Base-by-base conservation (phyloP, 2,113 vertebrate species). In the Tachysurus vachellii region DNA sequence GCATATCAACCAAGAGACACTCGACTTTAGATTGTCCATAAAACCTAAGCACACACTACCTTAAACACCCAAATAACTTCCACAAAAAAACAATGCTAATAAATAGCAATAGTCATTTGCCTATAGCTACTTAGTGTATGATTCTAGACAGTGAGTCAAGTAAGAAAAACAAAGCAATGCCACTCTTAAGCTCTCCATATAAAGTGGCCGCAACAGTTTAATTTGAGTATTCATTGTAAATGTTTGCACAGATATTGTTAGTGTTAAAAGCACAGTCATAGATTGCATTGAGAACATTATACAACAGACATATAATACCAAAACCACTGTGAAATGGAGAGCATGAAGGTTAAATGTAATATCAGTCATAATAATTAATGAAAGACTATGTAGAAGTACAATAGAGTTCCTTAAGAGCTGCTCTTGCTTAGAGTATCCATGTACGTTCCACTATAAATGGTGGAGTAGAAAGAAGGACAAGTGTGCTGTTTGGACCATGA, bases 401-500 rank as follows among this genome's bases (percentile, higher is more conserved):
- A 13, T 47, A 80, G 75, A 86, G 56, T 61, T 80, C 14, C 31
- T 56, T 76, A 13, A 21, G 36, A 80, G 31, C 75, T 66, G 19
- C 12, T 54, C 44, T 68, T 14, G 53, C 44, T 17, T 70, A 62
- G 26, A 61, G 54, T 14, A 42, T 53, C 11, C 9, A 0, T 17
- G 31, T 80, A 56, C n/a, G 61, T 53, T n/a, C 50, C 53, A 88
- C 80, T 77, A 81, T 56, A 89, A 80, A 54, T 70, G 79, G 56
- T 84, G 61, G 71, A 89, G 59, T 57, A 28, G n/a, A 85, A 81
- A 88, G 44, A 77, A 84, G 81, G 47, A 76, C 73, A 83, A 42
- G 59, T 19, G 9, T 12, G 80, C 84, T 84, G 31, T 81, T 84
- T 84, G 79, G 42, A 88, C 73, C 80, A 53, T 66, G 73, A 54